Evolutionary conservation across 2,113 vertebrate species (phyloP).

Genomic region (Tetrao urogallus): DNA sequence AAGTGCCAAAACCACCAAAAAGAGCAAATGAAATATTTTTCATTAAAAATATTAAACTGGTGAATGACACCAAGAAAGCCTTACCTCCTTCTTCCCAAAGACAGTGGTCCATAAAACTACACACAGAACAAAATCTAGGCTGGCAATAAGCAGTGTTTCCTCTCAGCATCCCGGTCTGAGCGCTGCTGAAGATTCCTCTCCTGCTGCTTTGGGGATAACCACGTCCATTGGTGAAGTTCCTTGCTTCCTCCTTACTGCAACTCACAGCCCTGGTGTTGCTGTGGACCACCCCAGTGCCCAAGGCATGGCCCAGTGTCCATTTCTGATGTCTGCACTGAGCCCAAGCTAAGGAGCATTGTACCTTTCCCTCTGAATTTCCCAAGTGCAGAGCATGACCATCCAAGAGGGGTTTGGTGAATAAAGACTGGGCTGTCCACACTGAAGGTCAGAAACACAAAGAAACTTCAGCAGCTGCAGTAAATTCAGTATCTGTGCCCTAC

Average conservation of each 20-base stretch:
- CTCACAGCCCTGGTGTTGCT: background rate
- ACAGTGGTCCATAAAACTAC: background rate
- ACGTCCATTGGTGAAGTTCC: background rate
- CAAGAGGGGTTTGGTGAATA: background rate
- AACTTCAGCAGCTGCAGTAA: background rate
- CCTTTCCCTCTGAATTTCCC: background rate
- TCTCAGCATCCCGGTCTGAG: background rate
- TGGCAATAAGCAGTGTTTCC: background rate
- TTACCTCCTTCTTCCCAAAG: background rate
- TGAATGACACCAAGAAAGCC: background rate
- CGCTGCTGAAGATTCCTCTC: background rate
- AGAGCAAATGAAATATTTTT: background rate
- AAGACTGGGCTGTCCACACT: background rate
- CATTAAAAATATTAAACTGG: background rate
- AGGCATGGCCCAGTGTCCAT: accelerated
- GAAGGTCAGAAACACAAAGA: background rate
- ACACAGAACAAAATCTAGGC: background rate
- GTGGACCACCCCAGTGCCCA: accelerated
- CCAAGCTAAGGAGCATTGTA: background rate
- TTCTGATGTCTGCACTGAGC: background rate
- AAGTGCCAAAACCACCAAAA: background rate
- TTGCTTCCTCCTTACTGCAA: background rate
- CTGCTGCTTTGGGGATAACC: background rate
- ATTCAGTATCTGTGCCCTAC: background rate
- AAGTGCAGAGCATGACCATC: background rate